Percentiles rank a stretch among this genome's conserved stretches.
These are phyloP conservation scores for Tetragnatha versicolor DNA, from an alignment of 1,140 invertebrate genomes.

Conservation along the genomic window DNA sequence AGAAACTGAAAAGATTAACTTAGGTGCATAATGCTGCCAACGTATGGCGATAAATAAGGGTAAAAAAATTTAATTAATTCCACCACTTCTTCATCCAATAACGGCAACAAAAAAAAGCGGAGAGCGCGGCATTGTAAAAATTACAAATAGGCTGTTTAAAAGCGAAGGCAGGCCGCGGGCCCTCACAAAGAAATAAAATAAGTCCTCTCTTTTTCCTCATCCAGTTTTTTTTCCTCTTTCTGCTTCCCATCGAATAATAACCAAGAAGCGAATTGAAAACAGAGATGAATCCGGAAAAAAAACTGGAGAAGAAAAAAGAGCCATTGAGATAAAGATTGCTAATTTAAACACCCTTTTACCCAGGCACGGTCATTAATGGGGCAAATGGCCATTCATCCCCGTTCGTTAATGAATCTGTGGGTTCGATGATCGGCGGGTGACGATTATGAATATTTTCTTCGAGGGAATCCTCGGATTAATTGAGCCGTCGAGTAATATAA, in stretches of 20 bases:
- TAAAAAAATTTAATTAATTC: conserved; percentile 52
- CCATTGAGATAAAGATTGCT: conserved; percentile 47
- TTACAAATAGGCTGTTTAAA: conserved; percentile 52
- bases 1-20: conserved; percentile 32
- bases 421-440: background rate
- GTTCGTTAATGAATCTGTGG: conserved; percentile 24
- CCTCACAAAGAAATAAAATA: conserved; percentile 25
- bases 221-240: conserved; percentile 6
- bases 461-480: conserved; percentile 8
- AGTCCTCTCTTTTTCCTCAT: conserved; percentile 6
- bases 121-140: conserved; percentile 41
- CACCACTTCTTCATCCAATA: no score
- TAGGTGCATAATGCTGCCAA: conserved; percentile 40
- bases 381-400: conserved; percentile 48
- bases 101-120: background rate
- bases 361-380: conserved; percentile 42
- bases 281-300: conserved; percentile 17
- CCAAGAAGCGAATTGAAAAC: conserved; percentile 41
- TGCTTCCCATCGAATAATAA: conserved; percentile 20
- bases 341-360: conserved; percentile 55
- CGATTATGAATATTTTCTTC: conserved; percentile 26
- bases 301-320: background rate
- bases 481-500: no score
- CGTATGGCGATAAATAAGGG: conserved; percentile 47
- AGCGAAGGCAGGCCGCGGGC: conserved; percentile 38